These are phyloP conservation scores for Darevskia mixta DNA, from an alignment of 2,797 vertebrate species.

Conservation along the genomic window DNA sequence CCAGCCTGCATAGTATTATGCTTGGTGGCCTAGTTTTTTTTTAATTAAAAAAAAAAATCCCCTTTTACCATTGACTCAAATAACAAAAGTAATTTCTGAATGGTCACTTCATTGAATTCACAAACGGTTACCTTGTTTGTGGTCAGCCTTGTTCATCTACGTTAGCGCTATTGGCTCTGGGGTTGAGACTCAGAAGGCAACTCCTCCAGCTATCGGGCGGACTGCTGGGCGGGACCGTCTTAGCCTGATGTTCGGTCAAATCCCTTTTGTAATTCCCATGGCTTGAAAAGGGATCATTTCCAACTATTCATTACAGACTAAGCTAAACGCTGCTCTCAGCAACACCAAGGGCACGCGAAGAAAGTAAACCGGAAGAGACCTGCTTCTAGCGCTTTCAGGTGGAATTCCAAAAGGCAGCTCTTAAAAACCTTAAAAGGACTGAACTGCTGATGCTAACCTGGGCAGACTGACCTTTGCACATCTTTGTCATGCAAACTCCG, in stretches of 20 bases:
- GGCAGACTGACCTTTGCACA: slow-evolving; percentile 86
- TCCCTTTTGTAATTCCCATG: slow-evolving; percentile 49
- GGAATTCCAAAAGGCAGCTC: slow-evolving; percentile 62
- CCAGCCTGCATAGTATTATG: rapidly evolving
- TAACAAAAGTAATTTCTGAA: not conserved
- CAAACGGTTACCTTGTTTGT: slow-evolving; percentile 13
- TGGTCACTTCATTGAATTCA: slow-evolving; percentile 27
- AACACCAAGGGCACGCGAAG: not conserved
- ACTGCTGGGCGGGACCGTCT: slow-evolving; percentile 82
- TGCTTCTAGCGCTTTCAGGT: slow-evolving; percentile 65
- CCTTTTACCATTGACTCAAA: slow-evolving; percentile 11
- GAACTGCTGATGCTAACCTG: slow-evolving; percentile 77
- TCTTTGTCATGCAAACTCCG: slow-evolving; percentile 90
- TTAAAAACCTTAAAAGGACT: slow-evolving; percentile 55
- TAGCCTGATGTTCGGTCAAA: slow-evolving; percentile 64
- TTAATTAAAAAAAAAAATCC: not conserved
- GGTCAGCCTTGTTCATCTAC: slow-evolving; percentile 57
- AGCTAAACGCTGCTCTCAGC: slow-evolving; percentile 41
- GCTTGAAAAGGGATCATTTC: slow-evolving; percentile 53
- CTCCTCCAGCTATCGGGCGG: slow-evolving; percentile 70
- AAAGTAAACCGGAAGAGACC: not conserved
- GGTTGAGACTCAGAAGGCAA: slow-evolving; percentile 75
- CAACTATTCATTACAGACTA: slow-evolving; percentile 32
- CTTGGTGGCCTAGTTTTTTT: not conserved
- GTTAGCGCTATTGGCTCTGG: slow-evolving; percentile 76